phyloP scores from a whole-genome alignment of 2,888 invertebrate species.

The Plagodis dolabraria region DNA sequence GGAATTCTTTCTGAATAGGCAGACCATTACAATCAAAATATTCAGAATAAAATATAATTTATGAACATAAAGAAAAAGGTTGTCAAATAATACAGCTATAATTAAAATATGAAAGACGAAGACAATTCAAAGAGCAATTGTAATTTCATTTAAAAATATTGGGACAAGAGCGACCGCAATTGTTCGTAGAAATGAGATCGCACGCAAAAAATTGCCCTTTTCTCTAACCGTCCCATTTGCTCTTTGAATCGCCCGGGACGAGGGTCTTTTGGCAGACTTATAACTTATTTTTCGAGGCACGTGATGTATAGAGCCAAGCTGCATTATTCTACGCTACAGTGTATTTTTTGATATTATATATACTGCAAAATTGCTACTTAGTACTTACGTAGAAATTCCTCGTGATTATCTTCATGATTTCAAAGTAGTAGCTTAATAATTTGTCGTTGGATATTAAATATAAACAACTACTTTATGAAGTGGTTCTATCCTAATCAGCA shows the following conservation, averaged over 20 bases:
- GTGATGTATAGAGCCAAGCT: conserved; percentile 50
- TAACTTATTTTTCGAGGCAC: conserved; percentile 61
- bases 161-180: conserved; percentile 48
- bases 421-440: too few species aligned
- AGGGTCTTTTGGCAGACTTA: conserved; percentile 61
- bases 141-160: conserved; percentile 36
- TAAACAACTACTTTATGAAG: neutral
- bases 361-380: neutral
- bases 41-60: conserved; percentile 17
- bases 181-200: conserved; percentile 56
- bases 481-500: too few species aligned
- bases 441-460: too few species aligned
- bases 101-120: conserved; percentile 21
- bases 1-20: conserved; percentile 28
- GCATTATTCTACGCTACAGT: conserved; percentile 22
- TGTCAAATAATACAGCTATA: conserved; percentile 12
- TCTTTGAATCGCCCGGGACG: conserved; percentile 53
- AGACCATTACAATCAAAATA: conserved; percentile 16
- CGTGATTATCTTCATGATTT: too few species aligned
- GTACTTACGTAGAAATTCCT: too few species aligned
- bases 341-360: neutral
- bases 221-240: conserved; percentile 63
- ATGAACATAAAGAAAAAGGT: conserved; percentile 10
- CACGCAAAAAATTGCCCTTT: conserved; percentile 64
- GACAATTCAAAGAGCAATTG: conserved; percentile 26